Conservation (phyloP, 2,113 vertebrate species). For the Cinclus mexicanus region DNA sequence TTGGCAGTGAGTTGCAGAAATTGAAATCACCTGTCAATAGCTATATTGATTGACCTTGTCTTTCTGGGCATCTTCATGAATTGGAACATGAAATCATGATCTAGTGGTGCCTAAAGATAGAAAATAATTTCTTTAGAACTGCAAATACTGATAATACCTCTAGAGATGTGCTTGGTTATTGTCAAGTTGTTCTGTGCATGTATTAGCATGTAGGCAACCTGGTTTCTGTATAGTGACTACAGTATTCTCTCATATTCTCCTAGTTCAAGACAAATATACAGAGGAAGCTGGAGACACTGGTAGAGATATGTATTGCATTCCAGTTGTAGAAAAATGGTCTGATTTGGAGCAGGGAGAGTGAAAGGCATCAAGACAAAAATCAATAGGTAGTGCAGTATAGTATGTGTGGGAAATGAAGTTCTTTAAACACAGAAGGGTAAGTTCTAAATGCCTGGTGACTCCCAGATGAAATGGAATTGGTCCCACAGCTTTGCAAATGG, state of each 20-base stretch:
- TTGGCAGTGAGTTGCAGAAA: neutral
- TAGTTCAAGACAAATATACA: neutral
- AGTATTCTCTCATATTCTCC: neutral
- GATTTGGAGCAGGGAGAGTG: neutral
- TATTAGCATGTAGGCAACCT: neutral
- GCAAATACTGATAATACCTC: neutral
- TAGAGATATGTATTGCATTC: neutral
- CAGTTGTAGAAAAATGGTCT: neutral
- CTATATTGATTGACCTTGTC: neutral
- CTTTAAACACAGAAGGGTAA: neutral
- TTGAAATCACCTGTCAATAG: neutral
- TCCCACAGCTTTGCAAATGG: neutral
- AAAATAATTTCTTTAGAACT: neutral
- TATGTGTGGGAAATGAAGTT: neutral
- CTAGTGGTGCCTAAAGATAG: neutral
- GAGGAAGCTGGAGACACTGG: neutral
- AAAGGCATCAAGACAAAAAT: neutral
- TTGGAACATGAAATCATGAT: neutral
- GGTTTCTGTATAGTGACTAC: fast-evolving
- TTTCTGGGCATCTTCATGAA: neutral
- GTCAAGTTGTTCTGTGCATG: neutral
- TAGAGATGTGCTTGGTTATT: neutral
- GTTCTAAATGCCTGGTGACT: neutral
- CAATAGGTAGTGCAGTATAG: neutral
- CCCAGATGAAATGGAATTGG: neutral